phyloP scores from a whole-genome alignment of 37 sponge, comb jelly and placozoan species.

The Agelas oroides region DNA sequence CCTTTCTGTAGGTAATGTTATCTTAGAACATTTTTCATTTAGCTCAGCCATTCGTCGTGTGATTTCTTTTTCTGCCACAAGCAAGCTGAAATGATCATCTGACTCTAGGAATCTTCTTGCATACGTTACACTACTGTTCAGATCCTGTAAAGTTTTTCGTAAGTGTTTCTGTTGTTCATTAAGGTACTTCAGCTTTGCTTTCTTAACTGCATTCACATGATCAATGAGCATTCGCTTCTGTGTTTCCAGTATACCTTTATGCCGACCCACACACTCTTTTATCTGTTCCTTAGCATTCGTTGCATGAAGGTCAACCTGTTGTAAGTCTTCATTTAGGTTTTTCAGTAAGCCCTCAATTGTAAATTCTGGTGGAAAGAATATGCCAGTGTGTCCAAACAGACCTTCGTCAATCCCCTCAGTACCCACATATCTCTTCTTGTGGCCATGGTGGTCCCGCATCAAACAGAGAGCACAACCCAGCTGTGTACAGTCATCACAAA shows the following conservation, averaged over 20 bases:
- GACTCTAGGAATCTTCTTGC: conserved; percentile 27
- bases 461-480: conserved; percentile 41
- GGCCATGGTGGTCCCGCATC: conserved; percentile 44
- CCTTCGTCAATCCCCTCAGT: conserved; percentile 30
- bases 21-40: conserved; percentile 60
- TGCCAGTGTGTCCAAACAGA: conserved; percentile 58
- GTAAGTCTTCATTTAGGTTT: conserved; percentile 44
- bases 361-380: conserved; percentile 60
- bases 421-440: conserved; percentile 13
- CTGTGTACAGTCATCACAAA: conserved; percentile 42
- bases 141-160: conserved; percentile 33
- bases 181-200: conserved; percentile 51
- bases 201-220: conserved; percentile 61
- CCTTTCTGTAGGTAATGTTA: conserved; percentile 28
- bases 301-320: conserved; percentile 38
- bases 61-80: conserved; percentile 38
- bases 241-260: conserved; percentile 21
- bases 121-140: conserved; percentile 11
- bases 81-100: conserved; percentile 51
- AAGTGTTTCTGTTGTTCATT: conserved; percentile 51
- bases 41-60: conserved; percentile 54
- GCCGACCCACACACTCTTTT: conserved; percentile 6
- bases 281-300: conserved; percentile 36
- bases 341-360: conserved; percentile 52
- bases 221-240: conserved; percentile 37